A percentile compares a stretch with the other conserved stretches of the same genome.
phyloP scores from a whole-genome alignment of 2,888 invertebrate genomes.

The Digitonthophagus gazella region DNA sequence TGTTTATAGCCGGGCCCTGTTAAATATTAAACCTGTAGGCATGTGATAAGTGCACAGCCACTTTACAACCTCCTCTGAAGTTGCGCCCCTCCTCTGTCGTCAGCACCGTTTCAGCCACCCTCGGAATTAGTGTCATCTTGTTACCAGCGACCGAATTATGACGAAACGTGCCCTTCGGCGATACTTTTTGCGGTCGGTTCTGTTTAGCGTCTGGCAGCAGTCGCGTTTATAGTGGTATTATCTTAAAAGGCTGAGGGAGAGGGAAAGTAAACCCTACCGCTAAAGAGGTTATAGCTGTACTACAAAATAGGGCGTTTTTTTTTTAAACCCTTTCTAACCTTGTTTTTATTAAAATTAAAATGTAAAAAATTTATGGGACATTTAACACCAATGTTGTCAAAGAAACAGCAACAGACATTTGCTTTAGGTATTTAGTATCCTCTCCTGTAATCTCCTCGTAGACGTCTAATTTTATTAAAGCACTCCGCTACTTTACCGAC shows the following conservation, averaged over 20 bases:
- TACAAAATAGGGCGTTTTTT: not conserved
- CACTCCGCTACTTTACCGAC: not conserved
- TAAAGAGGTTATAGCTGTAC: not conserved
- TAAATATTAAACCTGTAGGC: slow-evolving; percentile 50
- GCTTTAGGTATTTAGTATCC: not conserved
- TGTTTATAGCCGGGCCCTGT: slow-evolving; percentile 43
- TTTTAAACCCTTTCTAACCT: not conserved
- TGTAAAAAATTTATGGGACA: not conserved
- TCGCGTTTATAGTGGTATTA: not conserved
- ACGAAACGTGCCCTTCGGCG: slow-evolving; percentile 37
- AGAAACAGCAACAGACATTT: not conserved
- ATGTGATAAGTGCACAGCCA: slow-evolving; percentile 49
- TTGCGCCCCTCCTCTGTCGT: slow-evolving; percentile 17
- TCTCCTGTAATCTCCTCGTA: not conserved
- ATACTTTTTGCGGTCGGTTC: slow-evolving; percentile 27
- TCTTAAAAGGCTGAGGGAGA: not conserved
- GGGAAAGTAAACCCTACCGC: not conserved
- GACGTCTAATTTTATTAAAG: not conserved
- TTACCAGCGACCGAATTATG: slow-evolving; percentile 43
- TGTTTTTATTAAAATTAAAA: not conserved
- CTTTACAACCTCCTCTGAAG: slow-evolving; percentile 39
- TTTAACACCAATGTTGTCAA: not conserved
- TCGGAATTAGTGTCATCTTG: slow-evolving; percentile 31
- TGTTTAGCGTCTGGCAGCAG: slow-evolving; percentile 7
- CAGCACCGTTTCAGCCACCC: slow-evolving; percentile 2